Evolutionary conservation across 35 echinoderm and acorn worm species (phyloP), one percentile per base, ranked within the genome.

Genomic region (Nesometra sesokonis): DNA sequence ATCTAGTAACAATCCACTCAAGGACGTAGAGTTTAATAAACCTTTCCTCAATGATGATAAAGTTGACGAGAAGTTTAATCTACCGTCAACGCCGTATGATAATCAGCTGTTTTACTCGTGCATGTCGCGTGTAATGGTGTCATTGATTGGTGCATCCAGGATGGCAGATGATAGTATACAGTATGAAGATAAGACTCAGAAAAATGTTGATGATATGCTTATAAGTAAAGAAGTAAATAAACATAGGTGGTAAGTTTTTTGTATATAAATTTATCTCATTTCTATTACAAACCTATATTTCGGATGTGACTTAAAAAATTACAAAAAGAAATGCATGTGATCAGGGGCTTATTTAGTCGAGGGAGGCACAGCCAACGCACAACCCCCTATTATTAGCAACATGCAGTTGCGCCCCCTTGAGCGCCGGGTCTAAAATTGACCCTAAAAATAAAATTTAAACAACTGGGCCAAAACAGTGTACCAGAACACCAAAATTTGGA

Each of bases 21-120:
- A 78, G 36, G 93, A 85, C n/a, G 88, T 96, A n/a, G 43, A 67
- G 33, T 96, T 96, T 90, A 85, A 96, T 80, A 82, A 35, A 32
- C 84, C 40, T 27, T 92, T 92, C 35, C 29, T 89, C 5, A 85
- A 84, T 37, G 93, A 96, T 40, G 90, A 92, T 23, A 46, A 96
- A 17, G 34, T 81, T 4, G 57, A 89, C 31, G 89, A 94, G 88
- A 93, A 92, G 43, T 88, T 21, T 83, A 46, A 84, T 76, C 38
- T 99, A 0, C 86, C 90, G 0, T 77, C 84, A 30, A 47, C 85
- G 31, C 76, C 84, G n/a, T 90, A 90, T 34, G 88, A 90, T 35
- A 80, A 82, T 34, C 89, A 93, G 84, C 84, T 99, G 34, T 99
- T 99, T 85, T 99, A 94, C 80, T 90, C 87, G 11, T 92, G 88